Base-by-base conservation (phyloP, 2,888 invertebrate genomes). In the Ectemnius lituratus region DNA sequence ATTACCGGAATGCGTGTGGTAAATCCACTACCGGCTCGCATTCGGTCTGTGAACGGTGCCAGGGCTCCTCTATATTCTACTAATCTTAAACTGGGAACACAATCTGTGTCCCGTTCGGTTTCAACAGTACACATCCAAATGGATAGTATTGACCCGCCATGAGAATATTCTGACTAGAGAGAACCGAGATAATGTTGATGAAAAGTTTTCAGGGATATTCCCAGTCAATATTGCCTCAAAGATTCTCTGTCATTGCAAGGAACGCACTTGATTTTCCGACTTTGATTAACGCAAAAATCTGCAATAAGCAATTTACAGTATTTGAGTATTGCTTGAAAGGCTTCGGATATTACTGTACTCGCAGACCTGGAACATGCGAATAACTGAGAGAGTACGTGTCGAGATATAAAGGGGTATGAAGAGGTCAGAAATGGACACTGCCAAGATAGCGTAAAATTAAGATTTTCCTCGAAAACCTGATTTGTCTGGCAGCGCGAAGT, bases 1-100 rank as follows among this genome's bases (percentile, higher is more conserved):
- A 72, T 52, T 57, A 62, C 67, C 64, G 28, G 45, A 49, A 62
- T 47, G 60, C 16, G 52, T 11, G 58, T 16, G 49, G 27, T 49
- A 60, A 64, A 57, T 68, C 64, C 57, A 47, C 37, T 14, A n/a
- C 27, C 61, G 28, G 62, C 45, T 47, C 28, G 45, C 56, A 14
- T 27, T 56, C 45, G 56, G n/a, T 37, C 45, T 37, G 11, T 16
- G 20, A n/a, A 60, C 8, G 57, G 27, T 60, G 46, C 57, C 23
- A 28, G 57, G 65, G 64, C 47, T 69, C 60, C 58, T 71, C 68
- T 63, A 61, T 66, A 66, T 52, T 49, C 66, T 58, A 67, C 64
- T 71, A 62, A 63, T 80, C 69, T 76, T 75, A 61, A 70, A 73
- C 58, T 68, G 65, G 70, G 65, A 71, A 71, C 66, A 65, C 67